Evolutionary conservation across 2,113 vertebrate genomes (phyloP), one percentile per base, ranked within the genome.

Genomic region (Geococcyx californianus): DNA sequence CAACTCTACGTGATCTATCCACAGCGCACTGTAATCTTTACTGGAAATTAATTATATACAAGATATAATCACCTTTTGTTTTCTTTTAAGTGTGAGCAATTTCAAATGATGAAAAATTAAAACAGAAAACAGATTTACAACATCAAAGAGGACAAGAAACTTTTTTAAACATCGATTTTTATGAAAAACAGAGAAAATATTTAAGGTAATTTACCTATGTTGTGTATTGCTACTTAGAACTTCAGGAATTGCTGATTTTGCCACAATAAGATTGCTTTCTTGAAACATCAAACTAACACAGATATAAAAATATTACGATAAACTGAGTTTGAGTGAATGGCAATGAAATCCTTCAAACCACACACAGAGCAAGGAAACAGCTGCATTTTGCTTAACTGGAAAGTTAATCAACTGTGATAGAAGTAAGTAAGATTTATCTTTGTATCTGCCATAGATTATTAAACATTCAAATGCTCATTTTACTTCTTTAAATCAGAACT

Each of bases 371-470:
- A 85, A 92, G 67, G 73, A 88, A 86, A 91, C 79, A 95, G 86
- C 90, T 93, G 69, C 74, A 84, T 88, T 93, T 93, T 90, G 78
- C 90, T 93, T 92, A 96, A 96, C 80, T 36, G 89, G 77, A 89
- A 93, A 94, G 88, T 90, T 91, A 93, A 95, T 95, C 90, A 92
- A 58, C 66, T 92, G 72, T 33, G 90, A 84, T 72, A 87, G 89
- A 93, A 94, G 49, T 89, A 94, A 93, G 67, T 60, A 84, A 93
- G 54, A 85, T 84, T 92, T 92, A 82, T 84, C 92, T 86, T 78
- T 88, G 52, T 81, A 89, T 94, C 86, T 94, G 77, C 40, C 69
- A 87, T 66, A 58, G 58, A 75, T 87, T 94, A 94, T 75, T 90
- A 89, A 94, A 84, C 52, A 84, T 82, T 84, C 89, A 84, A 89